phyloP scores from a whole-genome alignment of 1,140 invertebrate species.

The Hycleus phaleratus region DNA sequence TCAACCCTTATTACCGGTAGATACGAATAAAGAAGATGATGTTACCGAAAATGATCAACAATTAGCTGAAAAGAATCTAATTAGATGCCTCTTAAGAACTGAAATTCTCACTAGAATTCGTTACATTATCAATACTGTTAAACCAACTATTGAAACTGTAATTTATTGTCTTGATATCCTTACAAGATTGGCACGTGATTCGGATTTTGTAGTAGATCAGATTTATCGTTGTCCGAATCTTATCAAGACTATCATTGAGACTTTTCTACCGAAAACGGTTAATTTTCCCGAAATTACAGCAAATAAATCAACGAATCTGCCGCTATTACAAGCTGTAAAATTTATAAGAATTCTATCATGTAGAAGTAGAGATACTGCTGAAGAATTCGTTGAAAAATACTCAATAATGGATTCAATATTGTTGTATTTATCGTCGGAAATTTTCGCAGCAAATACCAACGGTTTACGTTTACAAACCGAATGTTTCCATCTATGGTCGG shows the following conservation, averaged over 20 bases:
- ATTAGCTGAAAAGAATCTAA: constrained; percentile 66
- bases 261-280: constrained; percentile 49
- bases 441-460: constrained; percentile 41
- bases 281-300: too few relatives aligned
- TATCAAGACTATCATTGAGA: constrained; percentile 47
- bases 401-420: constrained; percentile 43
- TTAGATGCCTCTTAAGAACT: constrained; percentile 65
- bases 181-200: constrained; percentile 59
- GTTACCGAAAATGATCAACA: constrained; percentile 74
- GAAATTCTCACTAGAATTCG: constrained; percentile 66
- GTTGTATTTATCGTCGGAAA: constrained; percentile 44
- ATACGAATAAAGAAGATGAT: constrained; percentile 53
- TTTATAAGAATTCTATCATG: constrained; percentile 45
- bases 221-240: constrained; percentile 51
- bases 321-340: constrained; percentile 45
- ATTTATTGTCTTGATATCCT: constrained; percentile 63
- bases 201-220: constrained; percentile 49
- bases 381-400: constrained; percentile 36
- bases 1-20: constrained; percentile 53
- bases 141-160: constrained; percentile 56
- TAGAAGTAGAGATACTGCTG: constrained; percentile 40
- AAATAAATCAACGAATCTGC: constrained; percentile 31
- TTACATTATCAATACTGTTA: constrained; percentile 59
- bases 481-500: constrained; percentile 44
- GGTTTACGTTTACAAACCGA: constrained; percentile 53